Evolutionary conservation across 2,797 vertebrate genomes (phyloP).

Genomic region (Falco naumanni): DNA sequence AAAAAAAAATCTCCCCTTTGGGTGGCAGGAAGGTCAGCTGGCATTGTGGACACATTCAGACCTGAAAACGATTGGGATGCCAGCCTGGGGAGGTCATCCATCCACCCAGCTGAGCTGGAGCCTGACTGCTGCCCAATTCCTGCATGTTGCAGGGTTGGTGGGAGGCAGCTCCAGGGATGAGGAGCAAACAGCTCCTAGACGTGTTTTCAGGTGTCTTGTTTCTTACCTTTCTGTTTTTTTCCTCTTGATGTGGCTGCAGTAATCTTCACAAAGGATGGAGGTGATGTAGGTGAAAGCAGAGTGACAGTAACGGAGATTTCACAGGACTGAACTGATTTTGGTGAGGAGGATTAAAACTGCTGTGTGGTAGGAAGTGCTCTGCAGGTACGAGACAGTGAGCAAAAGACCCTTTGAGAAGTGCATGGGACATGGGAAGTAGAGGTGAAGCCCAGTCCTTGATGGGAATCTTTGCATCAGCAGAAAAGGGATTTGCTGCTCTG

Average conservation of each 20-base stretch:
- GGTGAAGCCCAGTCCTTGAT: neutral
- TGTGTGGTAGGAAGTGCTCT: neutral
- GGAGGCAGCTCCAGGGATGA: neutral
- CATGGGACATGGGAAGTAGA: neutral
- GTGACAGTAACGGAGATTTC: neutral
- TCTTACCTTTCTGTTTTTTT: neutral
- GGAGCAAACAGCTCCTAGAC: neutral
- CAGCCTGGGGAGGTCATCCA: neutral
- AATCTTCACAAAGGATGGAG: neutral
- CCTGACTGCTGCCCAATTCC: neutral
- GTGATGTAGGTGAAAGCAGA: neutral
- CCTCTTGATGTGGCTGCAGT: neutral
- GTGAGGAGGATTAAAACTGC: neutral
- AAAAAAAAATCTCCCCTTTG: neutral
- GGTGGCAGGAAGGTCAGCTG: neutral
- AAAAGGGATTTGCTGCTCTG: neutral
- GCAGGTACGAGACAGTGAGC: neutral
- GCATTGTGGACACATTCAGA: neutral
- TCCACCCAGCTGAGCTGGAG: neutral
- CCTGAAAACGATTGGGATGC: neutral
- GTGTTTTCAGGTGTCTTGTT: neutral
- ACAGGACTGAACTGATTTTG: neutral
- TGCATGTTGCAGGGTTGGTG: neutral
- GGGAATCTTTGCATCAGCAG: neutral
- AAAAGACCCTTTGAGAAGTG: neutral